phyloP scores from a whole-genome alignment of 2,797 vertebrate genomes.

The Coregonus sp. region DNA sequence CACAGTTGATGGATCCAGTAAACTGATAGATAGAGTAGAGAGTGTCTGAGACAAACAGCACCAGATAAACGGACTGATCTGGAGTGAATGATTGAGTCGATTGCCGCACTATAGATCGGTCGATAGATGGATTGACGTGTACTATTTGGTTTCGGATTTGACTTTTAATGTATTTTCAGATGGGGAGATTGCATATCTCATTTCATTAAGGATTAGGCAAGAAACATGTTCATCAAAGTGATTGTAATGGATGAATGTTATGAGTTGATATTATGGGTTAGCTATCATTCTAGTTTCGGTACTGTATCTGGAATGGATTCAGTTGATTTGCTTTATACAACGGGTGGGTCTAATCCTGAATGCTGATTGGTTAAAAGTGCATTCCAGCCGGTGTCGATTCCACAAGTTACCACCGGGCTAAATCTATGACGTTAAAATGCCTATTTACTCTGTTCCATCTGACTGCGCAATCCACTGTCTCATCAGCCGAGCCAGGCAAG shows the following conservation, averaged over 20 bases:
- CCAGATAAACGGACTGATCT: conserved; percentile 58
- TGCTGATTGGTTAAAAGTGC: no score
- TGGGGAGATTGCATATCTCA: neutral
- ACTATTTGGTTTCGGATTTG: neutral
- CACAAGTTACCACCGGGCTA: no score
- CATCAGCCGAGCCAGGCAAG: no score
- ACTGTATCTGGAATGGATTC: neutral
- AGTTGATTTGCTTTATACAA: neutral
- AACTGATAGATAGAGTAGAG: conserved; percentile 60
- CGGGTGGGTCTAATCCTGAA: no score
- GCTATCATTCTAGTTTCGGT: neutral
- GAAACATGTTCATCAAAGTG: neutral
- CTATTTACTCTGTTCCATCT: no score
- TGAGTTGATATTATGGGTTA: neutral
- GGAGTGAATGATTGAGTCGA: conserved; percentile 52
- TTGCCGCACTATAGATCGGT: neutral
- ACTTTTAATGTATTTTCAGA: no score
- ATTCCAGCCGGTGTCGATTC: no score
- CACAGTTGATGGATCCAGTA: conserved; percentile 55
- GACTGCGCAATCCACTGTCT: no score
- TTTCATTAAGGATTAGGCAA: neutral
- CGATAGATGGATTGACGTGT: neutral
- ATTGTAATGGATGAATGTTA: neutral
- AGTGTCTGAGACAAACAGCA: conserved; percentile 60
- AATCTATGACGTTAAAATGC: no score